phyloP scores from a whole-genome alignment of 2,113 vertebrate genomes.

The Platichthys flesus region DNA sequence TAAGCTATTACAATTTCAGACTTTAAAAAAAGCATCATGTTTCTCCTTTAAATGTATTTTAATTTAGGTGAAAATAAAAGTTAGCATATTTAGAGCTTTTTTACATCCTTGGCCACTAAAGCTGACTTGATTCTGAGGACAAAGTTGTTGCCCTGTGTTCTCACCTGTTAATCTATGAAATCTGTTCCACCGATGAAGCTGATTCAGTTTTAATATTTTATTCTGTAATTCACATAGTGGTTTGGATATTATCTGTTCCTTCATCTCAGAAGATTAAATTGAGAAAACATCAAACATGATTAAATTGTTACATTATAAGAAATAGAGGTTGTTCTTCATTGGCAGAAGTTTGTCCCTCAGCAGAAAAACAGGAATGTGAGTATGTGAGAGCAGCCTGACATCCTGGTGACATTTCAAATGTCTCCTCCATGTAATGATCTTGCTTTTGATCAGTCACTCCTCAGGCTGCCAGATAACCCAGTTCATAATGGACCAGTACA shows the following conservation, averaged over 20 bases:
- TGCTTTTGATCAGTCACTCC: constrained; percentile 62
- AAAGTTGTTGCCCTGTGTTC: too few relatives aligned
- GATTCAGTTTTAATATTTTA: too few relatives aligned
- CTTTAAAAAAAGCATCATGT: too few relatives aligned
- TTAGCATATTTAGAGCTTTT: too few relatives aligned
- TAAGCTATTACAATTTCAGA: too few relatives aligned
- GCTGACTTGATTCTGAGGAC: too few relatives aligned
- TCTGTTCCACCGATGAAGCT: background rate
- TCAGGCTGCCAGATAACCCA: constrained; percentile 58
- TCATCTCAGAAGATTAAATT: background rate
- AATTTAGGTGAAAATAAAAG: too few relatives aligned
- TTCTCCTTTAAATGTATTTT: too few relatives aligned
- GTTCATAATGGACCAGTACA: constrained; percentile 71
- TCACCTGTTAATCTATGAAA: background rate
- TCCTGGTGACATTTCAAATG: constrained; percentile 65
- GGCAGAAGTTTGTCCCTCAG: background rate
- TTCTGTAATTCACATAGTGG: background rate
- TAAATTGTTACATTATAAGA: background rate
- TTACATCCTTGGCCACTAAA: too few relatives aligned
- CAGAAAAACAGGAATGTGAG: constrained; percentile 8
- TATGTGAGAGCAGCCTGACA: constrained; percentile 55
- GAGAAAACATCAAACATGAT: background rate
- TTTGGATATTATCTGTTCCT: background rate
- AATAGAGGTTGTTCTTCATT: constrained; percentile 13
- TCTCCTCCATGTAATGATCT: constrained; percentile 61